Percentiles rank a stretch among this genome's conserved stretches.
These are phyloP conservation scores for Neotoxoptera formosana DNA, from an alignment of 1,140 invertebrate species.

Conservation along the genomic window DNA sequence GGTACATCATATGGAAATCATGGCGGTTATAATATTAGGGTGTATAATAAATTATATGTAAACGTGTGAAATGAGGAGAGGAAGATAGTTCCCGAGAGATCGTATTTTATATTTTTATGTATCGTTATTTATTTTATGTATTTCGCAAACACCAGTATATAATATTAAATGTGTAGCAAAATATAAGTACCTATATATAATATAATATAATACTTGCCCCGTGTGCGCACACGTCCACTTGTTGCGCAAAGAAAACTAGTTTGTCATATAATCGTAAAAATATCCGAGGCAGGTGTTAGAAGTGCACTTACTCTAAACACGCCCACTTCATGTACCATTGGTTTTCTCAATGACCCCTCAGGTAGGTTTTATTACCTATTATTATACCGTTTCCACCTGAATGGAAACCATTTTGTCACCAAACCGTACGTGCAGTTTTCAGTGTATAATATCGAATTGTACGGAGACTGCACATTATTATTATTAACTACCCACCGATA, in stretches of 20 bases:
- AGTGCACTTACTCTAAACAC: constrained; percentile 54
- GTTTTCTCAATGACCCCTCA: constrained; percentile 56
- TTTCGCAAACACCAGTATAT: neutral
- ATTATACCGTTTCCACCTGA: constrained; percentile 53
- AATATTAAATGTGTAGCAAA: neutral
- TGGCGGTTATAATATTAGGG: neutral
- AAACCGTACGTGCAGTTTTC: constrained; percentile 39
- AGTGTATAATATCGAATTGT: neutral
- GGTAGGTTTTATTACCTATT: constrained; percentile 56
- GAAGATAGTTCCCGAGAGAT: neutral
- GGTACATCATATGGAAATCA: neutral
- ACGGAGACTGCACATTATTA: neutral
- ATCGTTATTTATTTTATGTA: constrained; percentile 1
- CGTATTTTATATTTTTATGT: neutral
- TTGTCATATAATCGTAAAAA: constrained; percentile 46
- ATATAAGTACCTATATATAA: no score
- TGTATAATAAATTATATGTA: neutral
- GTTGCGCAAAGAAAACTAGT: constrained; percentile 44
- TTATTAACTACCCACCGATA: no score
- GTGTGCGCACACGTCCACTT: neutral
- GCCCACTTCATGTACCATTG: constrained; percentile 57
- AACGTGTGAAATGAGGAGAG: neutral
- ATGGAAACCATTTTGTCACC: constrained; percentile 58
- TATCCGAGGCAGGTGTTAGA: constrained; percentile 49
- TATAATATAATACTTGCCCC: neutral